Evolutionary conservation across 2,113 vertebrate species (phyloP).

Genomic region (Sebastes schlegelii): DNA sequence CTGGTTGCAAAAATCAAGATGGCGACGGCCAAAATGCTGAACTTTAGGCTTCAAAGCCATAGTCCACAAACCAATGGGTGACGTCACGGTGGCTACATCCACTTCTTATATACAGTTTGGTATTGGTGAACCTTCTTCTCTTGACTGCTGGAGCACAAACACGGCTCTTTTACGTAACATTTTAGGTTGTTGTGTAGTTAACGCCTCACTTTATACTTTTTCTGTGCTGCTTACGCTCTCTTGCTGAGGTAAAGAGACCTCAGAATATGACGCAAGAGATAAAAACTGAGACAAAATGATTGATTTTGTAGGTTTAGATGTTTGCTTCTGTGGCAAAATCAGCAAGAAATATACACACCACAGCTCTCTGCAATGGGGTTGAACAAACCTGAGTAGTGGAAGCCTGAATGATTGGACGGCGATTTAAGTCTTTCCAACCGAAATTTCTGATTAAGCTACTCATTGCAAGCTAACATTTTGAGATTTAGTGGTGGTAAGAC

Average conservation of each 20-base stretch:
- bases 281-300: neutral
- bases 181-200: neutral
- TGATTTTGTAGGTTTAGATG: neutral
- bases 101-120: too few species aligned
- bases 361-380: neutral
- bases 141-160: neutral
- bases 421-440: constrained; percentile 6
- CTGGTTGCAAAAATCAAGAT: too few species aligned
- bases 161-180: neutral
- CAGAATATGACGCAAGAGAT: neutral
- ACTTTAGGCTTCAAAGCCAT: too few species aligned
- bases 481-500: neutral
- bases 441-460: neutral
- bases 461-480: neutral
- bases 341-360: neutral
- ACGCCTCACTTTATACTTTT: neutral
- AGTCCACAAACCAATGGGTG: too few species aligned
- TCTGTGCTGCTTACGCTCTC: neutral
- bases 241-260: constrained; percentile 7
- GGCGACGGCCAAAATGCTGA: too few species aligned
- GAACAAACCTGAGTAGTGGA: constrained; percentile 4
- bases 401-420: constrained; percentile 9
- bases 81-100: too few species aligned
- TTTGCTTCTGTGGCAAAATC: neutral
- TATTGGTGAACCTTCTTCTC: neutral